Evolutionary conservation across 2,888 invertebrate species (phyloP).

Genomic region (Parapristionchus giblindavisi): DNA sequence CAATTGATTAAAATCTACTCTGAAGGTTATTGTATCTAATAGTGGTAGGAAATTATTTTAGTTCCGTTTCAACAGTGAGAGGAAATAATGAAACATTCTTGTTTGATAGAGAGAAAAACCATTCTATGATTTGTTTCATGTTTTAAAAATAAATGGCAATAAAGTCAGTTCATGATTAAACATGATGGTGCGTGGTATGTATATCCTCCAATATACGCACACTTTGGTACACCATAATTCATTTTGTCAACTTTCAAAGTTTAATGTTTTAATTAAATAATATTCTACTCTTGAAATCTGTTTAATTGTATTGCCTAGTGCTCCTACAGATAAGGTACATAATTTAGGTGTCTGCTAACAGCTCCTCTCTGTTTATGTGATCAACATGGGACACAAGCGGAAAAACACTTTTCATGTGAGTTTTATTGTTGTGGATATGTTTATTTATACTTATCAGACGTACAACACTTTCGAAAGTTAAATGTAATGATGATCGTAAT

Average conservation of each 20-base stretch:
- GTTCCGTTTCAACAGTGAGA: too few relatives aligned
- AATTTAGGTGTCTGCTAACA: neutral
- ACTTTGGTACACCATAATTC: neutral
- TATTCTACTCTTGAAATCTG: neutral
- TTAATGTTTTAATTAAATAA: too few relatives aligned
- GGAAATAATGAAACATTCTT: too few relatives aligned
- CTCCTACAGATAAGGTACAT: neutral
- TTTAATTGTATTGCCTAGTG: neutral
- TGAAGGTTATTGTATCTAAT: too few relatives aligned
- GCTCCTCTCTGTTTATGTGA: neutral
- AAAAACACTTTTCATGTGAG: slow-evolving; percentile 40
- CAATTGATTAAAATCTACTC: too few relatives aligned
- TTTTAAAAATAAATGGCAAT: neutral
- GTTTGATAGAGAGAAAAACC: too few relatives aligned
- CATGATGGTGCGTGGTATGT: neutral
- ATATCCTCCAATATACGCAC: neutral
- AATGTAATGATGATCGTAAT: too few relatives aligned
- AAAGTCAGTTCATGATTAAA: neutral
- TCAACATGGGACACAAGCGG: slow-evolving; percentile 32
- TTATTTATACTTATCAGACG: too few relatives aligned
- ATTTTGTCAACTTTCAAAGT: neutral
- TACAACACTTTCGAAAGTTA: too few relatives aligned
- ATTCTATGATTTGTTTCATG: too few relatives aligned
- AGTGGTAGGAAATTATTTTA: too few relatives aligned
- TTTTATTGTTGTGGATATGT: neutral